Evolutionary conservation across 2,888 invertebrate species (phyloP).

Genomic region (Stictocephala bisonia): DNA sequence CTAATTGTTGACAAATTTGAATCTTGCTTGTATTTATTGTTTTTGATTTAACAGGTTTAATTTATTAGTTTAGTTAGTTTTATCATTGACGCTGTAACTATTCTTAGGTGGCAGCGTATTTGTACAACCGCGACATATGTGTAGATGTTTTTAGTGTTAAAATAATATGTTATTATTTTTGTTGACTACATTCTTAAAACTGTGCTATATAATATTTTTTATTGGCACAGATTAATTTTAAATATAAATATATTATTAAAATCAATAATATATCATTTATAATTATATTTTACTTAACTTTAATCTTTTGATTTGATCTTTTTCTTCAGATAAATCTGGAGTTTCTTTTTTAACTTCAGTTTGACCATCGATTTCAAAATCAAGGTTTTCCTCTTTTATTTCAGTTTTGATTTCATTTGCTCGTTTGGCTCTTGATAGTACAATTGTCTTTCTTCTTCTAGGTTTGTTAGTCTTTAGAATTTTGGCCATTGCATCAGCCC

Average conservation of each 20-base stretch:
- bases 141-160: too few species aligned
- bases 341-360: conserved; percentile 56
- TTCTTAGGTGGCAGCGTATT: too few species aligned
- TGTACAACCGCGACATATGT: too few species aligned
- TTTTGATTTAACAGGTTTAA: too few species aligned
- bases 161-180: too few species aligned
- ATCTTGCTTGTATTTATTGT: too few species aligned
- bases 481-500: conserved; percentile 87
- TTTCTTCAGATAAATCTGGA: conserved; percentile 32
- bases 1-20: too few species aligned
- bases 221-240: too few species aligned
- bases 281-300: conserved; percentile 58
- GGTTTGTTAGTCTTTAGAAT: conserved; percentile 81
- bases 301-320: conserved; percentile 56
- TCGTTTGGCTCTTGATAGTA: conserved; percentile 80
- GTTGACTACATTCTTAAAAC: too few species aligned
- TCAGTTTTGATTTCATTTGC: conserved; percentile 67
- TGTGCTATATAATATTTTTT: too few species aligned
- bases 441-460: conserved; percentile 78
- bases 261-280: neutral
- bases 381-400: conserved; percentile 66
- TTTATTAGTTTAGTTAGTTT: too few species aligned
- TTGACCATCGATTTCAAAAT: conserved; percentile 73
- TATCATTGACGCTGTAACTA: too few species aligned
- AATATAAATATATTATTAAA: neutral